These are phyloP conservation scores for Trididemnum clinides DNA, from an alignment of 23 tunicate genomes.

Conservation along the genomic window DNA sequence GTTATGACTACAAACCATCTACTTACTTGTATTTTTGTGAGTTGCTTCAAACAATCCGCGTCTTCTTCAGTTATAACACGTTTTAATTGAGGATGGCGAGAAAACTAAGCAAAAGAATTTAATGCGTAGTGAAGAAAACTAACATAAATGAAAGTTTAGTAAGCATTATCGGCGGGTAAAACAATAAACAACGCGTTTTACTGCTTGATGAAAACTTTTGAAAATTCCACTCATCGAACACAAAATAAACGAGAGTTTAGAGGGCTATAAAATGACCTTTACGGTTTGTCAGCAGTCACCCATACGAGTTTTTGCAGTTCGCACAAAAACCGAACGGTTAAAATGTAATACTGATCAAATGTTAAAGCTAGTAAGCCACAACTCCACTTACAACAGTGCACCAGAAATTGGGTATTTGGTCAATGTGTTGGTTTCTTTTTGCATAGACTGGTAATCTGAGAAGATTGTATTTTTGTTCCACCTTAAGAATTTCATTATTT, in stretches of 20 bases:
- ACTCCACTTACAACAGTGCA: conserved; percentile 47
- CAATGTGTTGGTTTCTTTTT: conserved; percentile 67
- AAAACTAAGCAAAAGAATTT: conserved; percentile 52
- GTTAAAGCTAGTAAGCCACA: neutral
- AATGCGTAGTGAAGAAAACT: neutral
- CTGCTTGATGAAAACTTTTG: no score
- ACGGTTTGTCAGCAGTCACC: no score
- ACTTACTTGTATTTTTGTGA: conserved; percentile 64
- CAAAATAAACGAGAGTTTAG: no score
- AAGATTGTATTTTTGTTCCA: conserved; percentile 80
- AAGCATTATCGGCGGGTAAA: no score
- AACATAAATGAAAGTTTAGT: neutral
- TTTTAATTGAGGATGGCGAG: conserved; percentile 70
- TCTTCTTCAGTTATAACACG: conserved; percentile 83
- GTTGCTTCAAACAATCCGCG: conserved; percentile 48
- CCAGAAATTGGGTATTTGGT: conserved; percentile 81
- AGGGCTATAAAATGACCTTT: no score
- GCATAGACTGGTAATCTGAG: conserved; percentile 69
- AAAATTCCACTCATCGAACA: no score
- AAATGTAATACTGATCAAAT: no score
- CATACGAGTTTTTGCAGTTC: no score
- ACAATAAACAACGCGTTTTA: no score
- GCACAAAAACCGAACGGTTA: no score
- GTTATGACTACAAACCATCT: no score
- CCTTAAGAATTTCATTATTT: conserved; percentile 82